Evolutionary conservation across 2,888 invertebrate genomes (phyloP).

Genomic region (Tetragnatha montana): DNA sequence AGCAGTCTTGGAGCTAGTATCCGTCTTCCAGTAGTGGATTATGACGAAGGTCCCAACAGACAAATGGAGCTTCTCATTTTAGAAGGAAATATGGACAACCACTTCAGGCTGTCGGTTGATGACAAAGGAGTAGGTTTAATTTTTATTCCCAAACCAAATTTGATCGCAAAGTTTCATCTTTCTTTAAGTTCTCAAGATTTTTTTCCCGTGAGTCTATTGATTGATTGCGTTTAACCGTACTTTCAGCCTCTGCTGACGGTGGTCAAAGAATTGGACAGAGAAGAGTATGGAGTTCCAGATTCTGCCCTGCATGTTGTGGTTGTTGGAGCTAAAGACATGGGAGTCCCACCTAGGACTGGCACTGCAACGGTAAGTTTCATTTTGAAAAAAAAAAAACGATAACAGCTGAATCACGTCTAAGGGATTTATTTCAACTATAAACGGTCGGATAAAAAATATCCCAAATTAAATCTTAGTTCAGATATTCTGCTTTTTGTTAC

Average conservation of each 20-base stretch:
- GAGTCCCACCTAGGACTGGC: slow-evolving; percentile 72
- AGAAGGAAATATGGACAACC: slow-evolving; percentile 73
- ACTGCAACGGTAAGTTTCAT: slow-evolving; percentile 71
- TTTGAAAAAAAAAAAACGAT: too few species aligned
- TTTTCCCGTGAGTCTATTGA: too few species aligned
- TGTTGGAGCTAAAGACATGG: slow-evolving; percentile 73
- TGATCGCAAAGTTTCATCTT: not conserved
- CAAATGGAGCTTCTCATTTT: slow-evolving; percentile 73
- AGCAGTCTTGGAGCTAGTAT: slow-evolving; percentile 72
- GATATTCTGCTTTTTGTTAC: too few species aligned
- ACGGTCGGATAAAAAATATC: too few species aligned
- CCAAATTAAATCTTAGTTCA: too few species aligned
- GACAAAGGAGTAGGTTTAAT: slow-evolving; percentile 71
- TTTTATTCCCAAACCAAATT: not conserved
- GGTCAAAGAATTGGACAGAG: slow-evolving; percentile 73
- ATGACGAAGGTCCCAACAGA: slow-evolving; percentile 77
- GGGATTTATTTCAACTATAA: too few species aligned
- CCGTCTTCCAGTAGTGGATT: slow-evolving; percentile 80
- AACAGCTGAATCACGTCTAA: too few species aligned
- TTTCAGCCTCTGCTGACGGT: slow-evolving; percentile 72
- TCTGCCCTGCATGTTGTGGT: slow-evolving; percentile 73
- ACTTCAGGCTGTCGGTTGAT: slow-evolving; percentile 73
- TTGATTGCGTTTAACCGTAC: slow-evolving; percentile 2
- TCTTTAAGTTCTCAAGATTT: too few species aligned
- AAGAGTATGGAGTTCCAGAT: slow-evolving; percentile 72